Evolutionary conservation across 1,140 invertebrate genomes (phyloP).

Genomic region (Anthonomus grandis): DNA sequence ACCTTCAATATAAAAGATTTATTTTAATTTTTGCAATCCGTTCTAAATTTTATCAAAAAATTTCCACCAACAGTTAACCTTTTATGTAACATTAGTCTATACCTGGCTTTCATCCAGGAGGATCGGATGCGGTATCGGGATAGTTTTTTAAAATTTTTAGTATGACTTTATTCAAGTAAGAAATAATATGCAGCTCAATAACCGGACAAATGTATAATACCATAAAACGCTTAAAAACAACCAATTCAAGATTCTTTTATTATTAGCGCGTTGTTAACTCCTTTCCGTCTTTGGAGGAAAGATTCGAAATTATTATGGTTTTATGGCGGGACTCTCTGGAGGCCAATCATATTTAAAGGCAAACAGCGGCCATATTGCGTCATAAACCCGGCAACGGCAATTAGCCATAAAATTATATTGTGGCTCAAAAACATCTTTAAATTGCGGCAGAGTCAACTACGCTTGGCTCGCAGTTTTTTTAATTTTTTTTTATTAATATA

Average conservation of each 20-base stretch:
- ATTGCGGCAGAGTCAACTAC: too few species aligned
- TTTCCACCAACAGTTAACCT: too few species aligned
- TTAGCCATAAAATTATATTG: slow-evolving; percentile 50
- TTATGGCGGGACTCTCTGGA: slow-evolving; percentile 43
- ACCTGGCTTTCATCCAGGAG: too few species aligned
- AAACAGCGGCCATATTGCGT: slow-evolving; percentile 47
- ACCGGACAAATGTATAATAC: neutral
- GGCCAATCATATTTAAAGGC: slow-evolving; percentile 49
- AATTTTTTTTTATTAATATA: too few species aligned
- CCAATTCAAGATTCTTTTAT: slow-evolving; percentile 25
- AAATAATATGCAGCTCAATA: neutral
- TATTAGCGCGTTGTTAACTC: slow-evolving; percentile 15
- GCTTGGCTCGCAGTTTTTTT: too few species aligned
- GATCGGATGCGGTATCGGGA: too few species aligned
- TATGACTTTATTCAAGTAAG: neutral
- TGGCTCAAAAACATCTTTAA: slow-evolving; percentile 25
- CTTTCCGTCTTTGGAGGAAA: slow-evolving; percentile 13
- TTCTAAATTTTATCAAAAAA: too few species aligned
- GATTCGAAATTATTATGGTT: slow-evolving; percentile 38
- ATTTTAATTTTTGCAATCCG: too few species aligned
- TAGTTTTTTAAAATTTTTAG: neutral
- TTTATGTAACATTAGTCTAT: too few species aligned
- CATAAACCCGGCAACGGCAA: slow-evolving; percentile 51
- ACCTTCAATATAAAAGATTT: too few species aligned
- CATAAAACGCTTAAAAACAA: slow-evolving; percentile 4